phyloP scores from a whole-genome alignment of 2,888 invertebrate genomes.

The Lasiommata megera region DNA sequence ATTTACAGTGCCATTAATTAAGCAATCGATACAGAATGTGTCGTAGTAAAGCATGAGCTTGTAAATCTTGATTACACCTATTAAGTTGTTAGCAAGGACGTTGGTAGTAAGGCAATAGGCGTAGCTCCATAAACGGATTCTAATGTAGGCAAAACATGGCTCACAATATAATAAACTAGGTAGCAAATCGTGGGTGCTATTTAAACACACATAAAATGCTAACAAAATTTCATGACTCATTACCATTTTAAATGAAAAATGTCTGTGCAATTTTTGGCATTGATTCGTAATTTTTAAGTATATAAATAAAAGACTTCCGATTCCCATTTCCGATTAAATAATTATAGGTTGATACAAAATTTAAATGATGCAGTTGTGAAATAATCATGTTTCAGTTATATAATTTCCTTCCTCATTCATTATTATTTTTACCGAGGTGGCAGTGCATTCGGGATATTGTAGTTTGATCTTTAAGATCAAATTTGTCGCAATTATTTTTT shows the following conservation, averaged over 20 bases:
- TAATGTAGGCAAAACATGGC: slow-evolving; percentile 46
- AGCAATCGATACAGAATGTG: slow-evolving; percentile 16
- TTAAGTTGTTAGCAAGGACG: slow-evolving; percentile 30
- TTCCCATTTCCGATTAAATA: not conserved
- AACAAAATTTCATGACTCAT: slow-evolving; percentile 29
- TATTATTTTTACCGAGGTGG: not conserved
- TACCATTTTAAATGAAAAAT: not conserved
- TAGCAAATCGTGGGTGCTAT: slow-evolving; percentile 27
- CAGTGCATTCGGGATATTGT: not conserved
- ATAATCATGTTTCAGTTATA: no score
- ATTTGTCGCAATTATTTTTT: no score
- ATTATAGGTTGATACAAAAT: no score
- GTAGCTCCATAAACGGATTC: slow-evolving; percentile 36
- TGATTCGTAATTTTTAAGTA: not conserved
- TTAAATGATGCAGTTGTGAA: no score
- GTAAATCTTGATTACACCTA: slow-evolving; percentile 25
- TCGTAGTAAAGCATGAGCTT: slow-evolving; percentile 17
- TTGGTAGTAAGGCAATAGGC: slow-evolving; percentile 36
- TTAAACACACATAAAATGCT: slow-evolving; percentile 35
- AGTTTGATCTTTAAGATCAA: no score
- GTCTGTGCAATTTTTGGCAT: not conserved
- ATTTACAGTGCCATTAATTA: slow-evolving; percentile 2
- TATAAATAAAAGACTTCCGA: not conserved
- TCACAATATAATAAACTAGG: slow-evolving; percentile 35
- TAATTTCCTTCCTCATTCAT: not conserved